Conservation (phyloP, 2,888 invertebrate species). For the Cheilosia soror region DNA sequence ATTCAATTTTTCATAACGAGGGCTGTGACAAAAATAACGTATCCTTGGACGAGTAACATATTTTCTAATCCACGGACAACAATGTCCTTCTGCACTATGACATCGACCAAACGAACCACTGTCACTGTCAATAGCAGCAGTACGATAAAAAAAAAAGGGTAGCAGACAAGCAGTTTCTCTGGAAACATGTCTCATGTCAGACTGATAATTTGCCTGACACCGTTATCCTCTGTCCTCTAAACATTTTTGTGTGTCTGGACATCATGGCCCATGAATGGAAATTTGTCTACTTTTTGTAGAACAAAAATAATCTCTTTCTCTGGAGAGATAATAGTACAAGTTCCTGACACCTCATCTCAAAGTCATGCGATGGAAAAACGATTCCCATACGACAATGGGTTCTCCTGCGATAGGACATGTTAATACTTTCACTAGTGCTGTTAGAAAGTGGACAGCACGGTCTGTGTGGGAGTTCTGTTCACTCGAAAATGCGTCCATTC, state of each 20-base stretch:
- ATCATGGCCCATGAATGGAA: conserved; percentile 23
- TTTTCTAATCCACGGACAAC: conserved; percentile 17
- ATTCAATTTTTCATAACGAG: conserved; percentile 9
- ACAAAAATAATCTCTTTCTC: conserved; percentile 25
- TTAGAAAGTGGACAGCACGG: neutral
- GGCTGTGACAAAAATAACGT: neutral
- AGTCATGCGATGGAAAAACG: neutral
- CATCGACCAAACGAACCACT: conserved; percentile 43
- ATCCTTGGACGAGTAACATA: conserved; percentile 30
- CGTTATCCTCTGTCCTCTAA: conserved; percentile 24
- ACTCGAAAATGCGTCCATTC: conserved; percentile 24
- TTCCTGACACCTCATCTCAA: conserved; percentile 28
- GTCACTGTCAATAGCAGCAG: conserved; percentile 45
- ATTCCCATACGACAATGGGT: conserved; percentile 1
- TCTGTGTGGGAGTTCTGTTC: neutral
- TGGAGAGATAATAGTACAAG: conserved; percentile 23
- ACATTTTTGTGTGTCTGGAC: conserved; percentile 18
- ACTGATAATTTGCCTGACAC: conserved; percentile 53
- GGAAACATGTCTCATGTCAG: conserved; percentile 50
- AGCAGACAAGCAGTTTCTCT: conserved; percentile 28
- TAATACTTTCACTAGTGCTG: conserved; percentile 29
- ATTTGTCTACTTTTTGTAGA: conserved; percentile 9
- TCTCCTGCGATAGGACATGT: conserved; percentile 20
- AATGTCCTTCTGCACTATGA: conserved; percentile 17
- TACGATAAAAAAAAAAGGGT: neutral